Evolutionary conservation across 2,113 vertebrate species (phyloP), one percentile per base, ranked within the genome.

Genomic region (Aphyosemion australe): DNA sequence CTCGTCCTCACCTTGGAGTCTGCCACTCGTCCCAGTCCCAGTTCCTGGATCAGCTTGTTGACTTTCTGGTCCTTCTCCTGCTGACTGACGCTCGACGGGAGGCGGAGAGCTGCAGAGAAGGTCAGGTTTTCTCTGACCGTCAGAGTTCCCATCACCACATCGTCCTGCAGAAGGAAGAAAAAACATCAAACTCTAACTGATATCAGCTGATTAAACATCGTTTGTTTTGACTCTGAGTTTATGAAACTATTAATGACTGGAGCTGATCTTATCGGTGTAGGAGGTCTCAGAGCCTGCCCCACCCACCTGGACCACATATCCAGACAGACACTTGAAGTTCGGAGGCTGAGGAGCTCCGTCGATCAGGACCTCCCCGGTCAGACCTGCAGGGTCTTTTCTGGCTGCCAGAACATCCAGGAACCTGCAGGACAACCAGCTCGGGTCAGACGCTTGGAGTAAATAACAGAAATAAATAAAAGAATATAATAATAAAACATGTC

Each of bases 71-170:
- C 85, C 56, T 94, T 97, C 42, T 95, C 95, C 5, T 31, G 18
- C 41, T 89, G 85, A 2, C 41, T 79, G 83, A 97, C 77, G 5
- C 89, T 78, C 0, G 87, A 84, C 0, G 96, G 93, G 53, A 99
- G 91, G 1, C 97, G 92, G 21, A 99, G 93, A 0, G 95, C 96
- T 2, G 97, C 96, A 0, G 97, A 98, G 90, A 99, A 99, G 48
- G 86, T 89, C n/a, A 99, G 68, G 74, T 99, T 99, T 76, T 98
- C 95, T 82, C 94, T 92, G 34, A 99, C 94, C 0, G 96, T 96
- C 83, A 99, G 83, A 0, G 96, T 98, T 56, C 96, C 96, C 96
- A 98, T 97, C 88, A 98, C 95, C 14, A 98, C 92, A 60, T 97
- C 96, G 73, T 99, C 97, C 94, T 98, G 79, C 0, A 21, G 49